Evolutionary conservation across 1,140 invertebrate genomes (phyloP), one percentile per base, ranked within the genome.

Genomic region (Hermatobates lingyangjiaoensis): DNA sequence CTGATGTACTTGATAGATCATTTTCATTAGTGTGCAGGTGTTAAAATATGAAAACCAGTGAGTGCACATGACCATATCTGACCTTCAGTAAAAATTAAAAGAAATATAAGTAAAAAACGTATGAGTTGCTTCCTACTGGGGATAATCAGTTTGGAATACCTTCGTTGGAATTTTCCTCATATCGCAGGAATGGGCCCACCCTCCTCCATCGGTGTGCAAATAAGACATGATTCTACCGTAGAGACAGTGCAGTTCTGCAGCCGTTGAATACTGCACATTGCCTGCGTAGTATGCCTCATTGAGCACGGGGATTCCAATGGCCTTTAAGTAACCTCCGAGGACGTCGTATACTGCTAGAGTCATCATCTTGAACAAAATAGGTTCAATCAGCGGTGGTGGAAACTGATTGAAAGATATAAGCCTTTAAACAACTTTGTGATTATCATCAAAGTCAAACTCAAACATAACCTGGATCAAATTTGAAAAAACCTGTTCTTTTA

Each of bases 231-330:
- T 51, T n/a, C 27, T 7, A 21, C 40, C 51, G 1, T 49, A 45
- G 26, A 58, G 28, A 4, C 39, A 24, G 34, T 57, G 53, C 14
- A 57, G 30, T 5, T 45, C 26, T 12, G 46, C 49, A n/a, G 46
- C 49, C 14, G 46, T 51, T 1, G 25, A 12, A 30, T 55, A 59
- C 14, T 54, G 51, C 5, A 56, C 52, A 27, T 56, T 56, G 24
- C 58, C 59, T n/a, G 57, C 59, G 45, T 60, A 60, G 48, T 50
- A 60, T 3, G 54, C 55, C 21, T 57, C 55, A 20, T 56, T 56
- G 7, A 56, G 46, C 3, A 60, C 34, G 0, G 59, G 57, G 2
- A 60, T 44, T 1, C 30, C 57, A 12, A 56, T 45, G 0, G 57
- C 18, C 14, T 58, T 45, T 27, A 60, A 26, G 30, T 60, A 60